These are phyloP conservation scores for Nemoura dubitans DNA, from an alignment of 2,888 invertebrate genomes.

Conservation along the genomic window DNA sequence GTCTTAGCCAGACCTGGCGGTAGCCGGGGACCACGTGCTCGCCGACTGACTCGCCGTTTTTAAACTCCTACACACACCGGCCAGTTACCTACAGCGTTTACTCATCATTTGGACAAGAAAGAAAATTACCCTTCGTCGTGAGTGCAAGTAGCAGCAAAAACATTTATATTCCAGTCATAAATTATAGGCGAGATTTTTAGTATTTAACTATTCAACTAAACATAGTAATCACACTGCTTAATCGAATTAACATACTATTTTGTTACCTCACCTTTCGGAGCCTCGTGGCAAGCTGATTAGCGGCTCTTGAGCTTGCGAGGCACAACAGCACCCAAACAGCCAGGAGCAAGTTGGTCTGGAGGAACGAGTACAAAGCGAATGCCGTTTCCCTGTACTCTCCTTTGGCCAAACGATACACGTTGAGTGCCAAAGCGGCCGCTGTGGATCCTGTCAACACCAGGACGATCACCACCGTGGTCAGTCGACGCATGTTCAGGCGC, in stretches of 20 bases:
- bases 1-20: not conserved
- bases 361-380: not conserved
- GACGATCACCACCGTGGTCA: not conserved
- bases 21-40: not conserved
- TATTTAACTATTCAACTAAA: too few relatives aligned
- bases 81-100: too few relatives aligned
- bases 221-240: too few relatives aligned
- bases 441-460: not conserved
- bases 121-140: too few relatives aligned
- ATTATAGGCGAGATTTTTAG: too few relatives aligned
- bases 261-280: not conserved
- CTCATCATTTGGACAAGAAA: too few relatives aligned
- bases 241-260: too few relatives aligned
- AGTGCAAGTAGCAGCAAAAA: too few relatives aligned
- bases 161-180: too few relatives aligned
- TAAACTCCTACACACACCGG: not conserved
- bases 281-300: not conserved
- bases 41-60: not conserved
- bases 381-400: not conserved
- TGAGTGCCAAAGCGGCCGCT: not conserved
- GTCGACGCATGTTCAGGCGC: not conserved
- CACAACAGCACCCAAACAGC: not conserved
- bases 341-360: not conserved
- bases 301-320: not conserved
- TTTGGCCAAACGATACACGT: not conserved